Base-by-base conservation (phyloP, 2,888 invertebrate species). In the Drepana falcataria region DNA sequence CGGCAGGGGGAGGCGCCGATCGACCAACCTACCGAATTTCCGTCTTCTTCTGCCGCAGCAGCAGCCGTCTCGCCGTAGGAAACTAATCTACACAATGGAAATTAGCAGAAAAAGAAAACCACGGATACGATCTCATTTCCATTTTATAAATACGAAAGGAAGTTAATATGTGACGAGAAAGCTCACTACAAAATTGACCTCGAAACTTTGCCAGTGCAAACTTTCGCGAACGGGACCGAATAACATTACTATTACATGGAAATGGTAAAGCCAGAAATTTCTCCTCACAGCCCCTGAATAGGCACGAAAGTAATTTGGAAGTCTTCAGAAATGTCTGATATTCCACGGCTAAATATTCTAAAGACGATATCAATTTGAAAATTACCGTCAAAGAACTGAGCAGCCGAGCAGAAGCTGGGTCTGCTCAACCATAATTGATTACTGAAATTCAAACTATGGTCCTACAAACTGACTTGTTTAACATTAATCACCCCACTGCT, bases 21-120 rank as follows among this genome's bases (percentile, higher is more conserved):
- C 65, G 62, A 61, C 63, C 60, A 63, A 66, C 60, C 65, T 66
- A 60, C 69, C 73, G 71, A 82, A 80, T 83, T 79, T 83, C 85
- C 83, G 79, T 64, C 68, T 59, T 71, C 65, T 60, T 61, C 64
- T 64, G 61, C 57, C 65, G 59, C 55, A 61, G 48, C 55, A 61
- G 48, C 65, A 62, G 63, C 66, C 63, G 64, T 73, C 79, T 79
- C 79, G 71, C 76, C 66, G 64, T 72, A 75, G 79, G 77, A 81
- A 75, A 73, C 79, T 80, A 80, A 84, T 83, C 79, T 77, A 71
- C 71, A 79, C 77, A 83, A 82, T 77, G 77, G 71, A 77, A 80
- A 78, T 77, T 68, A 71, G 68, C 69, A 71, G 58, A 59, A 69
- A 65, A 68, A 67, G 72, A 67, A 69, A 58, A 21, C 3, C 21